Percentiles rank a stretch among this genome's conserved stretches.
Evolutionary conservation across 2,888 invertebrate species (phyloP).

Genomic region (Pogonocherus hispidulus): DNA sequence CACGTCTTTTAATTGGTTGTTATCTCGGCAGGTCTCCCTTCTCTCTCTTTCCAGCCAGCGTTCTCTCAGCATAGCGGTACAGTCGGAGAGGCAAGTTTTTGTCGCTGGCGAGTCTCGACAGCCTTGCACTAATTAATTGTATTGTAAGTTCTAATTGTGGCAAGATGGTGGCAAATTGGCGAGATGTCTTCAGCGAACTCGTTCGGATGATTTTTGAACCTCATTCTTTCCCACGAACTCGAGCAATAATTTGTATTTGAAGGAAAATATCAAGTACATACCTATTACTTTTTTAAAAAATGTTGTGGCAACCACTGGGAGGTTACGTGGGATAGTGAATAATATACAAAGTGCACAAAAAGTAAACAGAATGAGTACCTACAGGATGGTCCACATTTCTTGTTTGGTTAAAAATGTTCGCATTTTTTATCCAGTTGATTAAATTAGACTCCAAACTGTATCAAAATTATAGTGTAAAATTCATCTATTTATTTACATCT

Average conservation of each 20-base stretch:
- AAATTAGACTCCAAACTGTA: too few relatives aligned
- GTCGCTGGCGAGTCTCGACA: slow-evolving; percentile 43
- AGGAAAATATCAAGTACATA: too few relatives aligned
- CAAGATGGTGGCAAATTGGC: slow-evolving; percentile 54
- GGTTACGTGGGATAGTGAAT: too few relatives aligned
- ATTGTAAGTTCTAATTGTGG: slow-evolving; percentile 54
- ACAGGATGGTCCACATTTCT: too few relatives aligned
- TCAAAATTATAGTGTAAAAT: too few relatives aligned
- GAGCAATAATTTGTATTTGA: not conserved
- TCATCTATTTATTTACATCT: too few relatives aligned
- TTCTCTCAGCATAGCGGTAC: slow-evolving; percentile 49
- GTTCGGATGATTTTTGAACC: not conserved
- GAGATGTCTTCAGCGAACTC: slow-evolving; percentile 18
- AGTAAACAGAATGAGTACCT: too few relatives aligned
- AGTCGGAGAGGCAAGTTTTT: slow-evolving; percentile 45
- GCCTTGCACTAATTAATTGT: slow-evolving; percentile 55
- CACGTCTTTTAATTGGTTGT: slow-evolving; percentile 70
- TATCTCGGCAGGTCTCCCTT: slow-evolving; percentile 59
- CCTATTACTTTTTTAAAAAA: too few relatives aligned
- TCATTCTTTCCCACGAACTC: not conserved
- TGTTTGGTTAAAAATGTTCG: too few relatives aligned
- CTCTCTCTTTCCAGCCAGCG: slow-evolving; percentile 48
- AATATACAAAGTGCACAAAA: too few relatives aligned
- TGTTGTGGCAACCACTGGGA: too few relatives aligned
- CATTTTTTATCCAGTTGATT: too few relatives aligned